Base-by-base conservation (phyloP, 2,113 vertebrate genomes). In the Tauraco erythrolophus region DNA sequence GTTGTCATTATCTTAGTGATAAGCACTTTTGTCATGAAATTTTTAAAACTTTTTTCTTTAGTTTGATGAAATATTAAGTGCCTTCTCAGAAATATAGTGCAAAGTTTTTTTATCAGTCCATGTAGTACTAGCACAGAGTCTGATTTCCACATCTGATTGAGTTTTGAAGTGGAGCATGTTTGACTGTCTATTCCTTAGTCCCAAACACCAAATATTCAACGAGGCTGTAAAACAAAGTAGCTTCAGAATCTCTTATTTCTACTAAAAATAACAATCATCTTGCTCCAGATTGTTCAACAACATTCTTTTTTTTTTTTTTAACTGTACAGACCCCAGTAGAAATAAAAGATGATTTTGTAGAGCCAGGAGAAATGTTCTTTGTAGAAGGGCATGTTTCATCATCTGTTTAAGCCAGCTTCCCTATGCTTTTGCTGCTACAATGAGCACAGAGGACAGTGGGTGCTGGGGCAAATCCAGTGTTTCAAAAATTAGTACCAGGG, bases 191-290 rank as follows among this genome's bases (percentile, higher is more conserved):
- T 41, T 84, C 37, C 64, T 85, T 43, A 58, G 31, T 69, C 58
- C 31, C 25, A 82, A 79, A 48, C 37, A 79, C 53, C 78, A 95
- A 72, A 85, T 83, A 85, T 39, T 83, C 27, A 66, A 65, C n/a
- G 45, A 77, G 9, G 28, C 79, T 88, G 11, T 83, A 86, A 86
- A 53, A 71, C 31, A 81, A 68, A 92, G 23, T 51, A 88, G 43
- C 39, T 86, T 94, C 64, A 84, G 39, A 84, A 71, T 68, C 39
- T 88, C 45, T 79, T 77, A 84, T 66, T 96, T 94, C 43, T 88
- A 68, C 79, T 97, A 88, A 88, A 93, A 95, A 88, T 93, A 97
- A 56, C 51, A 88, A 69, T 8, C 12, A 5, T 62, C 54, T 82
- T 89, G n/a, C 33, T 95, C 66, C 84, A 85, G 78, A 94, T 88